Conservation (phyloP, 2,113 vertebrate species). For the rabbit (Oryctolagus cuniculus) region DNA sequence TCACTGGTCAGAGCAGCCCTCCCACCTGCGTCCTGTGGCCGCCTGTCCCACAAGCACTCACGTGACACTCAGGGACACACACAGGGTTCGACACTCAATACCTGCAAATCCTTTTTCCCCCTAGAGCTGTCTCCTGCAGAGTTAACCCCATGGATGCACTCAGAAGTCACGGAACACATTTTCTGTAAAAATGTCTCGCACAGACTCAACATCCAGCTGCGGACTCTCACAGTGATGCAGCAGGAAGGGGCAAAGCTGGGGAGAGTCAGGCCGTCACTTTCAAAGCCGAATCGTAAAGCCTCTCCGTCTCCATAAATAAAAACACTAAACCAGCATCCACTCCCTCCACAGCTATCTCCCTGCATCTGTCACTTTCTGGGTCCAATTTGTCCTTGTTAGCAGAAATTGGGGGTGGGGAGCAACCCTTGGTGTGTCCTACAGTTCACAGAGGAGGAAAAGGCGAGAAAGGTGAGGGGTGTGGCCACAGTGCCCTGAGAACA, state of each 20-base stretch:
- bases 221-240: neutral
- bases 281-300: neutral
- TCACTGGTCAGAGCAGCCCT: neutral
- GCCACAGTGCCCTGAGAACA: neutral
- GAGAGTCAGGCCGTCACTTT: neutral
- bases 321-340: neutral
- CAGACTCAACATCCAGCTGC: neutral
- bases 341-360: neutral
- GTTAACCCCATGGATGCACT: neutral
- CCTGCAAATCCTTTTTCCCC: constrained; percentile 13
- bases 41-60: no score
- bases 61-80: neutral
- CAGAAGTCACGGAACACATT: neutral
- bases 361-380: neutral
- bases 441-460: neutral
- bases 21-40: no score
- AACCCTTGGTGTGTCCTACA: neutral
- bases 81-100: neutral
- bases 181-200: constrained; percentile 5
- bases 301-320: neutral
- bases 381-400: neutral
- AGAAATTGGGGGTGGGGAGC: neutral
- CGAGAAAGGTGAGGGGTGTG: neutral
- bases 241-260: neutral
- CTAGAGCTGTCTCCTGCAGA: constrained; percentile 66